Percentiles rank a stretch among this genome's conserved stretches.
Evolutionary conservation across 2,113 vertebrate species (phyloP).

Genomic region (Embiotoca jacksoni): DNA sequence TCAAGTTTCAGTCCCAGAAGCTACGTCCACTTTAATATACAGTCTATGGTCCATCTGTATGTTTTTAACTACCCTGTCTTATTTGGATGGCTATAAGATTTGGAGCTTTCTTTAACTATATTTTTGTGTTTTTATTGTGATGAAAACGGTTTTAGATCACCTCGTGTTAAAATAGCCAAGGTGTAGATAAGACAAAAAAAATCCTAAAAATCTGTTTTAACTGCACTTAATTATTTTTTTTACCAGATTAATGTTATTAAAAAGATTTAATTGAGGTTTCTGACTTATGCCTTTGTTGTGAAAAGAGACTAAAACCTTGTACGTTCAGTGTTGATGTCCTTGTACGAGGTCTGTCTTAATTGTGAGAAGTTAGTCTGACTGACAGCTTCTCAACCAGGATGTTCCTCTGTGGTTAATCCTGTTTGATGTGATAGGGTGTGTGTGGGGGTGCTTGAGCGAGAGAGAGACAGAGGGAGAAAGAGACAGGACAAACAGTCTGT

Average conservation of each 20-base stretch:
- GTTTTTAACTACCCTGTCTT: too few species aligned
- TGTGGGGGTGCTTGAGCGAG: constrained; percentile 3
- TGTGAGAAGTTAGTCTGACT: not conserved
- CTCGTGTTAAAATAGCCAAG: too few species aligned
- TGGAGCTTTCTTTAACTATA: too few species aligned
- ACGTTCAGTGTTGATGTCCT: not conserved
- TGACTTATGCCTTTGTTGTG: not conserved
- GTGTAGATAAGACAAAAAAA: too few species aligned
- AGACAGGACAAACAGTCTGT: constrained; percentile 61
- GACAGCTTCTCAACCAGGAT: constrained; percentile 6
- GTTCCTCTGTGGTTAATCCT: constrained; percentile 19
- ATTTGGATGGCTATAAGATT: too few species aligned
- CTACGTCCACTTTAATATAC: too few species aligned
- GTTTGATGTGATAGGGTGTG: constrained; percentile 17
- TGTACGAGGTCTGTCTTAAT: not conserved
- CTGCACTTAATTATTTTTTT: not conserved
- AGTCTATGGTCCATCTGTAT: too few species aligned
- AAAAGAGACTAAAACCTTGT: not conserved
- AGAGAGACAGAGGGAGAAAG: not conserved
- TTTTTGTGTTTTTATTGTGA: too few species aligned
- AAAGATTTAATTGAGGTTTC: not conserved
- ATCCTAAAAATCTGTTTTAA: too few species aligned
- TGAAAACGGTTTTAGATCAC: too few species aligned
- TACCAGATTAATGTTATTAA: not conserved
- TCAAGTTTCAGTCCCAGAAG: too few species aligned